Percentiles rank a stretch among this genome's conserved stretches.
Conservation (phyloP, 2,797 vertebrate genomes). For the Siniperca obscura region DNA sequence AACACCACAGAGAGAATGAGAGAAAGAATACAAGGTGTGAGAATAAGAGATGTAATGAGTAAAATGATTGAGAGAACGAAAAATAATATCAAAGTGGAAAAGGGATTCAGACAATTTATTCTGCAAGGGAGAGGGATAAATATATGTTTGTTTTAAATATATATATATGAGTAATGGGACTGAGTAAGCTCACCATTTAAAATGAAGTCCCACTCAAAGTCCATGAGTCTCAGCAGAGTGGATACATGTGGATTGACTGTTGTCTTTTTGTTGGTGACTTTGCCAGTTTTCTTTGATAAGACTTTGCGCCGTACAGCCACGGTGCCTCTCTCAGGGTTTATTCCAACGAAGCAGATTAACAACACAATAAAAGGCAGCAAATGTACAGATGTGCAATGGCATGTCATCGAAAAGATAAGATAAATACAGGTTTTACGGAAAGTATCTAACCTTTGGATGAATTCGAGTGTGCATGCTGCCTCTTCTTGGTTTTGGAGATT, state of each 20-base stretch:
- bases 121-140: too few species aligned
- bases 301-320: not conserved
- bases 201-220: not conserved
- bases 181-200: not conserved
- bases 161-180: not conserved
- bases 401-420: not conserved
- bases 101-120: too few species aligned
- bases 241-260: not conserved
- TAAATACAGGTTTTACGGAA: not conserved
- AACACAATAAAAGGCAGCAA: not conserved
- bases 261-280: not conserved
- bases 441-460: too few species aligned
- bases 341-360: not conserved
- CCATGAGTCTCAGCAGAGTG: not conserved
- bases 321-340: conserved; percentile 10
- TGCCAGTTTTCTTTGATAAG: not conserved
- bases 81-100: too few species aligned
- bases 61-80: not conserved
- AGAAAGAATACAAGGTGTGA: too few species aligned
- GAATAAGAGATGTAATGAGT: too few species aligned
- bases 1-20: not conserved
- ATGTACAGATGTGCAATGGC: not conserved
- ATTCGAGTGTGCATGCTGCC: too few species aligned
- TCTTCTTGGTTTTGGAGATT: too few species aligned
- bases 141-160: too few species aligned